phyloP scores from a whole-genome alignment of 2,797 vertebrate species.

The Falco columbarius region DNA sequence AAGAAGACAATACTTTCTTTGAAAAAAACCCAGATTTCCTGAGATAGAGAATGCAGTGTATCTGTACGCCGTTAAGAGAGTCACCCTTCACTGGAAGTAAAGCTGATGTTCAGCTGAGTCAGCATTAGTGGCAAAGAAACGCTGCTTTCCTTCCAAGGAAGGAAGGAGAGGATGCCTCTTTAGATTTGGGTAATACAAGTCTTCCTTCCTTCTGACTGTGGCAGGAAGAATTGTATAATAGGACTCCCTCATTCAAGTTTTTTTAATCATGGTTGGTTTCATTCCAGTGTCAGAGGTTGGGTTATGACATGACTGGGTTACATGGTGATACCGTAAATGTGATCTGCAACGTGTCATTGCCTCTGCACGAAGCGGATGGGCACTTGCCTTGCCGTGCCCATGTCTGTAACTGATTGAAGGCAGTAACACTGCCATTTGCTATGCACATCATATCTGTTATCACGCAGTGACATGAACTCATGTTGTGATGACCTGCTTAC shows the following conservation, averaged over 20 bases:
- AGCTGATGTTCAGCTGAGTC: not conserved
- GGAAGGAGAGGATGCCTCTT: not conserved
- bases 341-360: not conserved
- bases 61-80: not conserved
- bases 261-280: not conserved
- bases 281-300: not conserved
- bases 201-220: not conserved
- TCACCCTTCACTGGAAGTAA: not conserved
- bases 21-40: accelerated
- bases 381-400: not conserved
- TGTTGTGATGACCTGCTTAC: not conserved
- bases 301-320: accelerated
- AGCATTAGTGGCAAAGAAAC: not conserved
- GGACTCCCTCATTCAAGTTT: not conserved
- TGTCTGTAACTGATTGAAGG: not conserved
- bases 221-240: not conserved
- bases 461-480: not conserved
- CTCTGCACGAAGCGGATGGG: accelerated
- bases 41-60: not conserved
- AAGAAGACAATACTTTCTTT: not conserved
- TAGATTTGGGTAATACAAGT: not conserved
- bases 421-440: not conserved
- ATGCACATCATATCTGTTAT: accelerated
- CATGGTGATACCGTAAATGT: not conserved
- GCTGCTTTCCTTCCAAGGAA: not conserved